Percentiles rank a stretch among this genome's conserved stretches.
These are phyloP conservation scores for Phrynocephalus guinanensis DNA, from an alignment of 2,797 vertebrate species.

Conservation along the genomic window DNA sequence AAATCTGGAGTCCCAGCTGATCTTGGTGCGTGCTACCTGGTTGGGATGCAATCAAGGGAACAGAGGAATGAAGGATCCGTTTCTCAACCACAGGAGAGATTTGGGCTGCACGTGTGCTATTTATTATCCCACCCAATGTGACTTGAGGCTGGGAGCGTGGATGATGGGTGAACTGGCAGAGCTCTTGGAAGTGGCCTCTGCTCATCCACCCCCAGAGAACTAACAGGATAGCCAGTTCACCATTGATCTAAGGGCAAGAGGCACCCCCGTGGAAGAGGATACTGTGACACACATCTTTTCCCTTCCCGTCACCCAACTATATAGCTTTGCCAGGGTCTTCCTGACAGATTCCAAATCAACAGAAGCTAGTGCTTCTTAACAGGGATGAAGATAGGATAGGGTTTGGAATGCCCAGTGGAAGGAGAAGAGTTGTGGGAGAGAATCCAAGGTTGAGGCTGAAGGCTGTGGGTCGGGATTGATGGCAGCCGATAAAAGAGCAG, in stretches of 20 bases:
- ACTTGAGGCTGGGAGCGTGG: slow-evolving; percentile 11
- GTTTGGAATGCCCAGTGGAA: neutral
- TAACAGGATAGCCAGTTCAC: neutral
- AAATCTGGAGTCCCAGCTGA: neutral
- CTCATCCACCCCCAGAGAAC: neutral
- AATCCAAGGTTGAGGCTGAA: neutral
- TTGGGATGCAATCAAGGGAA: neutral
- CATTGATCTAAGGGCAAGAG: neutral
- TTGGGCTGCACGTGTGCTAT: neutral
- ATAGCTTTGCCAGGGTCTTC: neutral
- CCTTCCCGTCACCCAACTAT: neutral
- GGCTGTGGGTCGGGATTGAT: neutral
- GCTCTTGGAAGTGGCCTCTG: neutral
- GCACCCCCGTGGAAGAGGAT: too few relatives aligned
- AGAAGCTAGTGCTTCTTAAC: neutral
- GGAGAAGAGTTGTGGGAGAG: neutral
- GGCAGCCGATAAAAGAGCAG: neutral
- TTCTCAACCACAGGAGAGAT: slow-evolving; percentile 8
- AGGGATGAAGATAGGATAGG: neutral
- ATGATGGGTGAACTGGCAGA: neutral
- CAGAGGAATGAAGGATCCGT: neutral
- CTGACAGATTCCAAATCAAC: neutral
- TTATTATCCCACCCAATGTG: slow-evolving; percentile 25
- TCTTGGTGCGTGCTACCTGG: neutral
- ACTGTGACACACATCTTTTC: neutral